Base-by-base conservation (phyloP, 2,113 vertebrate species). In the Brachypodius melanocephalos region DNA sequence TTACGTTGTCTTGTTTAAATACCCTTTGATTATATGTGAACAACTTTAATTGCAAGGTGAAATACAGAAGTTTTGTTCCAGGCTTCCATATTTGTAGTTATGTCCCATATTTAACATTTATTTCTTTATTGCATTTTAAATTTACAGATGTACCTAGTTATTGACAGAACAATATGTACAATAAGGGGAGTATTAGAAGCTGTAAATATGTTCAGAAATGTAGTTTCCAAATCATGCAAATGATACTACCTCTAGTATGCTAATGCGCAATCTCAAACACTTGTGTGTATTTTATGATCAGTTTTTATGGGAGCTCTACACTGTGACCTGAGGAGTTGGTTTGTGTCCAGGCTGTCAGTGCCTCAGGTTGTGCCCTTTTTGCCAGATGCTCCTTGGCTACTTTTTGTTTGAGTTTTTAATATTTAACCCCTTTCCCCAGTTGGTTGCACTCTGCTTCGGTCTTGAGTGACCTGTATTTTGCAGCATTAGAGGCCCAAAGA, bases 321-420 rank as follows among this genome's bases (percentile, higher is more conserved):
- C 57, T 32, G 40, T 26, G 59, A 77, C 90, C 65, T 57, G 66
- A 46, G 72, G 63, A 91, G 5, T 11, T 93, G 91, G 55, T 90
- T 90, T 84, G 57, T 32, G 58, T 66, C 89, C 91, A 94, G 4
- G 36, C 85, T 71, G 21, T 42, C 63, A 28, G 36, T 74, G 80
- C 86, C 0, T 0, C 15, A 43, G 57, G 51, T 83, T 85, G 43
- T 80, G 68, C 75, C 58, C 49, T 43, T 85, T 77, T 75, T 65
- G 91, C 85, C 75, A 91, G 79, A 85, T 65, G 51, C 43, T 94
- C 43, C 72, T 74, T 88, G 72, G 67, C 85, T 93, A 59, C 55
- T 83, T 91, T 84, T 87, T 43, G 10, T 75, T 76, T n/a, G 54
- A 46, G 79, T 55, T 94, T 88, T 93, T 94, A 96, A 86, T 96